Evolutionary conservation across 2,113 vertebrate genomes (phyloP), one percentile per base, ranked within the genome.

Genomic region (Tragelaphus imberbis): DNA sequence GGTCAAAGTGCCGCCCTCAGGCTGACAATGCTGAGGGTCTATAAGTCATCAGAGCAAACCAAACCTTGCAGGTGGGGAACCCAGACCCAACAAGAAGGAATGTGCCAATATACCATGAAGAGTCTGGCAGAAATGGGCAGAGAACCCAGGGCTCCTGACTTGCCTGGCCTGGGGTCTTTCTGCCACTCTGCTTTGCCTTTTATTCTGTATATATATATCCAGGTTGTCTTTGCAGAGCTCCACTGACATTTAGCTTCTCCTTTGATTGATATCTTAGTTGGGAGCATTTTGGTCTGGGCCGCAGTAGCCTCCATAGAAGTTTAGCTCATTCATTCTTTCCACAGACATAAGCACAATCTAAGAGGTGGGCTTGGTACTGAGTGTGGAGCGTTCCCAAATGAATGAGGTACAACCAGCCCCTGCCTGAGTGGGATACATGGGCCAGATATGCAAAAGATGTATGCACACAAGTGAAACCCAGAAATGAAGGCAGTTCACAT

Each of bases 201-300:
- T 68, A 27, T 40, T 40, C 75, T 51, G 5, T 8, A 1, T 1
- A 0, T 44, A 0, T 47, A 3, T 9, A 3, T 30, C 25, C 6
- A 27, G 4, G 36, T 25, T 56, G 30, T 92, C 82, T 96, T 63
- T 77, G 47, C 40, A 65, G 75, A 36, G 17, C 15, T 19, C 11
- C 19, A 7, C 25, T 51, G n/a, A 56, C 25, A 47, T n/a, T 85
- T 63, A 51, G 9, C 30, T 89, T 56, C 79, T 92, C 6, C 49
- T 95, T 30, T 85, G 58, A 58, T 23, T 86, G 30, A 79, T 55
- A 33, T 21, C 53, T 89, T 23, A 51, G 21, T 9, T 33, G 2
- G 28, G 55, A 81, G 33, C 55, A 87, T 92, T 85, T 63, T 30
- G 49, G 33, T 53, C 10, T 82, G 89, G 80, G 23, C 47, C 71